phyloP scores from a whole-genome alignment of 2,888 invertebrate species.

The Cephus pygmeus region DNA sequence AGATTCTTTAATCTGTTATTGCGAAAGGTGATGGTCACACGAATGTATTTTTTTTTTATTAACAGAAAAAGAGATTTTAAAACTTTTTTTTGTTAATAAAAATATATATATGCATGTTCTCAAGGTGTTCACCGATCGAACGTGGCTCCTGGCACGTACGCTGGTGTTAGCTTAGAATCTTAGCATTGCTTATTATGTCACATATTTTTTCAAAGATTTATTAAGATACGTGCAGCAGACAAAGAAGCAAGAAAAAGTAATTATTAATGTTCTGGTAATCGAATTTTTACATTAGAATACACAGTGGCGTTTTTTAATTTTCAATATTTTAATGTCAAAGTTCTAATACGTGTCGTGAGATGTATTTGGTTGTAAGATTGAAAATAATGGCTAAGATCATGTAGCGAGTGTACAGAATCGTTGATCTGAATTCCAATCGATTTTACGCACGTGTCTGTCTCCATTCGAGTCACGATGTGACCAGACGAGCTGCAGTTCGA shows the following conservation, averaged over 20 bases:
- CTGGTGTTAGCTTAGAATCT: neutral
- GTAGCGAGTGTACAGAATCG: neutral
- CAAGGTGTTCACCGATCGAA: neutral
- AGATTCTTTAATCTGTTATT: neutral
- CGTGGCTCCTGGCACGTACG: neutral
- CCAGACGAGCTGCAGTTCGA: neutral
- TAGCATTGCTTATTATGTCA: neutral
- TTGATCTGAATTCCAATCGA: neutral
- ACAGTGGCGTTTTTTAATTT: neutral
- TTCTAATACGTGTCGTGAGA: neutral
- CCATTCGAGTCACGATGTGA: neutral
- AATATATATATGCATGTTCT: neutral
- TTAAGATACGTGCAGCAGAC: neutral
- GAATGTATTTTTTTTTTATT: neutral
- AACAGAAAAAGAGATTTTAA: no score
- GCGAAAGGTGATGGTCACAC: neutral
- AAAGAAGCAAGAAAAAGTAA: neutral
- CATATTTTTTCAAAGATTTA: neutral
- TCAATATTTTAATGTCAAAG: neutral
- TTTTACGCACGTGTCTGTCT: neutral
- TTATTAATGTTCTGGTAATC: neutral
- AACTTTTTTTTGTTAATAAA: no score
- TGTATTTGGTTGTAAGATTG: no score
- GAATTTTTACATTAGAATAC: neutral
- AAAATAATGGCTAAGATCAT: neutral